Percentiles rank a stretch among this genome's conserved stretches.
Evolutionary conservation across 1,140 invertebrate genomes (phyloP).

Genomic region (Acromyrmex echinatior): DNA sequence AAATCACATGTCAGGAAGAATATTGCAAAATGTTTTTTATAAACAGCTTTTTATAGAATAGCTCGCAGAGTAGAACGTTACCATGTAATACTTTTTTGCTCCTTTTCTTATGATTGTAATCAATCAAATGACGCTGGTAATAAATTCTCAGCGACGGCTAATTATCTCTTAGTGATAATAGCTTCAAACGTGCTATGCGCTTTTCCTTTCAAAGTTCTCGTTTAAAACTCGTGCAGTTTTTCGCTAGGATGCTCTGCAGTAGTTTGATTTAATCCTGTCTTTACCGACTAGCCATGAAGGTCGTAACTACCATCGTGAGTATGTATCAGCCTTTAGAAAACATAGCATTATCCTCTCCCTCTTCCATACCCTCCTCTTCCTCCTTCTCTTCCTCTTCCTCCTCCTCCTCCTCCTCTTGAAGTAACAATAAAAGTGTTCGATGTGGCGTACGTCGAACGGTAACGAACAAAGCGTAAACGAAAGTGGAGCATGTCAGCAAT

Average conservation of each 20-base stretch:
- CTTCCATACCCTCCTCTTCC: no score
- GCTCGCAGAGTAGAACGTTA: neutral
- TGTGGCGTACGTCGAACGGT: constrained; percentile 18
- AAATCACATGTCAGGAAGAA: neutral
- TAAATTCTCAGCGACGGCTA: constrained; percentile 38
- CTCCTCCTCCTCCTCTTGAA: neutral
- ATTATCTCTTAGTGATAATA: constrained; percentile 43
- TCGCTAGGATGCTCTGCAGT: neutral
- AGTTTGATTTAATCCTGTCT: constrained; percentile 40
- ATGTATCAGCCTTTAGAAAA: neutral
- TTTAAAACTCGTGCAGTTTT: constrained; percentile 18
- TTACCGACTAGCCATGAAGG: constrained; percentile 12
- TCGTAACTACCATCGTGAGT: constrained; percentile 17
- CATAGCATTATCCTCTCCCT: neutral
- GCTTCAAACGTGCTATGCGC: neutral
- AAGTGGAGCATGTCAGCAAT: constrained; percentile 56
- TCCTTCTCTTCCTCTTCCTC: neutral
- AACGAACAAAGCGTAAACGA: constrained; percentile 39
- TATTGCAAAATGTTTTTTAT: neutral
- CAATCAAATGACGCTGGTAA: constrained; percentile 16
- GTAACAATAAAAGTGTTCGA: constrained; percentile 51
- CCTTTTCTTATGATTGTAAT: constrained; percentile 2
- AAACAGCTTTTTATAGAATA: neutral
- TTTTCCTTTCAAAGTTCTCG: neutral
- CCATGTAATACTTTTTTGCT: neutral